A percentile compares a stretch with the other conserved stretches of the same genome.
phyloP scores from a whole-genome alignment of 2,888 invertebrate species.

The Chrysolina oricalcia region DNA sequence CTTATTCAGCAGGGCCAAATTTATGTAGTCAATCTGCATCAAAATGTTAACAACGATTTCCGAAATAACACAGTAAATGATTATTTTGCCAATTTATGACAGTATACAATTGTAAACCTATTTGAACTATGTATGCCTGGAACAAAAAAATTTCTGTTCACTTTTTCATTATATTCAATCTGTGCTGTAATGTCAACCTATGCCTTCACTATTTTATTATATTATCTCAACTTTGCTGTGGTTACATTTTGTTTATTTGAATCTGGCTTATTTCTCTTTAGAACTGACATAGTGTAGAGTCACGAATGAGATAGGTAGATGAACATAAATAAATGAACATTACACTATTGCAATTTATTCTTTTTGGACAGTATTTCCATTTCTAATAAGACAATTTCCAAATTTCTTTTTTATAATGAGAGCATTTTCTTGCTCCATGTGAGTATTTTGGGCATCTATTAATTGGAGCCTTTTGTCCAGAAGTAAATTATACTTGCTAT shows the following conservation, averaged over 20 bases:
- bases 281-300: not conserved
- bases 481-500: not conserved
- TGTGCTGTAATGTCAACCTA: too few species aligned
- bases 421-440: not conserved
- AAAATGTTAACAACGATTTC: not conserved
- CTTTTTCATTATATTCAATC: not conserved
- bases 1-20: not conserved
- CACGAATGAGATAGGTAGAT: not conserved
- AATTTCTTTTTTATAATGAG: not conserved
- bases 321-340: not conserved
- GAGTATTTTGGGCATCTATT: not conserved
- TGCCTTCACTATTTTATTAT: too few species aligned
- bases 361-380: not conserved
- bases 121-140: not conserved
- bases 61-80: not conserved
- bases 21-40: not conserved
- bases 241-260: too few species aligned
- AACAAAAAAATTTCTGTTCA: not conserved
- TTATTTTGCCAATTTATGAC: not conserved
- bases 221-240: too few species aligned
- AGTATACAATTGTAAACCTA: not conserved
- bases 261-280: too few species aligned
- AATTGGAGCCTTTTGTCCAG: not conserved
- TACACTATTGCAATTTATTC: not conserved
- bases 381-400: not conserved